Conservation (phyloP, 1,140 invertebrate species). For the Notospermus geniculatus region DNA sequence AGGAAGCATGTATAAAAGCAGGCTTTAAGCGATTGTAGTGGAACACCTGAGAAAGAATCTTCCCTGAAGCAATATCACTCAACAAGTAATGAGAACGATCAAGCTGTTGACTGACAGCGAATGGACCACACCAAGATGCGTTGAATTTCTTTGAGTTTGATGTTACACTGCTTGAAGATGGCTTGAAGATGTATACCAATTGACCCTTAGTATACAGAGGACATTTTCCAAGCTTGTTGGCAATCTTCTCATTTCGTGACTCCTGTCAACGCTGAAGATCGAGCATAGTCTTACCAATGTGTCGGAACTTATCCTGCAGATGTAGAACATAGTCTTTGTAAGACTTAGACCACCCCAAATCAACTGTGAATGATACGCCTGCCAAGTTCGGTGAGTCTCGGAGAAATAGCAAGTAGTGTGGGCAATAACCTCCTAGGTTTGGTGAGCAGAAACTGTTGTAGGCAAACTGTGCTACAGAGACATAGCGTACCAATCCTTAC, state of each 20-base stretch:
- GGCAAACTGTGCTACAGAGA: background rate
- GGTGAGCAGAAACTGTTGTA: constrained; percentile 3
- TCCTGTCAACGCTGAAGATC: background rate
- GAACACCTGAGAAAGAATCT: background rate
- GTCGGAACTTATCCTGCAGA: background rate
- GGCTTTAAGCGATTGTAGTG: constrained; percentile 5
- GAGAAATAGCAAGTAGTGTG: background rate
- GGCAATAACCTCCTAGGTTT: background rate
- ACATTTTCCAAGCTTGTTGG: background rate
- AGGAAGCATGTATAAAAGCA: background rate
- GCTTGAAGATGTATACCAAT: constrained; percentile 3
- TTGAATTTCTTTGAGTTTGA: constrained; percentile 1
- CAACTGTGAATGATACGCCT: background rate
- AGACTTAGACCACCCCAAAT: background rate
- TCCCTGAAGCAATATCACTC: background rate
- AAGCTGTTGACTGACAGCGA: background rate
- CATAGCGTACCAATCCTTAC: background rate
- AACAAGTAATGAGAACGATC: background rate
- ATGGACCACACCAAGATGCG: background rate
- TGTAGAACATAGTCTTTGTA: background rate
- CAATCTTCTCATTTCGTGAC: constrained; percentile 1
- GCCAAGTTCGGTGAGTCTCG: background rate
- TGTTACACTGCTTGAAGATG: background rate
- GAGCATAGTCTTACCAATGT: background rate
- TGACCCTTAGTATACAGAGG: background rate